Base-by-base conservation (phyloP, 2,888 invertebrate species). In the Athripsodes cinereus region DNA sequence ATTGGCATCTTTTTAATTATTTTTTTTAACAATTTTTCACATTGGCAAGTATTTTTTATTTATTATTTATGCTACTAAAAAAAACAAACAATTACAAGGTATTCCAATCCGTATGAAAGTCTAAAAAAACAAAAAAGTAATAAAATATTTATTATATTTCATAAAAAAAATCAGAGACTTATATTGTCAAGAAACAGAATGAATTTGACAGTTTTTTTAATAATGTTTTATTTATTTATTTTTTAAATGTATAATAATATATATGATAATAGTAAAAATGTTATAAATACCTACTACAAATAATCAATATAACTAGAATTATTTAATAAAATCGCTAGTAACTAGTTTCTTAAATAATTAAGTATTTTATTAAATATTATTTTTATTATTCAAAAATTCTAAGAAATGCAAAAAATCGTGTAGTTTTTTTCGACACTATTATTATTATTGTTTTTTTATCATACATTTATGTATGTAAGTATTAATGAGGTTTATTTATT, bases 401-500 rank as follows among this genome's bases (percentile, higher is more conserved):
- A 40, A 8, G 40, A 40, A 40, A 40, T 40, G 40, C 40, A 40
- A 40, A 40, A 40, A 26, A 26, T 3, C 10, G 3, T 26, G 10
- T 26, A 26, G 26, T 26, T 6, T n/a, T n/a, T 31, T 40, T 5
- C 16, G 16, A 40, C 13, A 40, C 13, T 8, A 40, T 40, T 8
- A 40, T 40, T 8, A 8, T n/a, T n/a, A 40, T 16, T 52, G 35
- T 31, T 20, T 11, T 31, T 31, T 31, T n/a, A n/a, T n/a, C n/a
- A n/a, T 26, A 26, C 3, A 26, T 26, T 26, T 26, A 6, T 26
- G 10, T 26, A 26, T 26, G 5, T 26, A 6, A 26, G 3, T 26
- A 26, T 26, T 26, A 6, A n/a, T 40, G 2, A 40, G 5, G 16
- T 40, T 11, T 52, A 57, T 52, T 58, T 52, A 31, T 31, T 20